A percentile compares a stretch with the other conserved stretches of the same genome.
Conservation (phyloP, 2,888 invertebrate species). For the Clistopyga incitator region DNA sequence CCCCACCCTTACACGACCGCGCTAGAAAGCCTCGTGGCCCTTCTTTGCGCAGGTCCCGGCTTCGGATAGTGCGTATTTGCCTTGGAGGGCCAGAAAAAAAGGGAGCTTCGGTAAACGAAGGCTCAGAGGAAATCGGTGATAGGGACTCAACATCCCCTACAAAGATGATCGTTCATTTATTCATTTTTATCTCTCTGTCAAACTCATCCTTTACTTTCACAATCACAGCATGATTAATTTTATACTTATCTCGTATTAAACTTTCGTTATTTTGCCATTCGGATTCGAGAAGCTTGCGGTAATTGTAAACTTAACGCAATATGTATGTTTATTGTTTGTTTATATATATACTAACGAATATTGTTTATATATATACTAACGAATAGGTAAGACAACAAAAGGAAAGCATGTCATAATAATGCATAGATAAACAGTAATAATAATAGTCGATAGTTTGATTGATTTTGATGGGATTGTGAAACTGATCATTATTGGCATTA, state of each 20-base stretch:
- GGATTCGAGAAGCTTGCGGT: too few relatives aligned
- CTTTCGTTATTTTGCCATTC: too few relatives aligned
- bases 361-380: too few relatives aligned
- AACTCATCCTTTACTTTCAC: neutral
- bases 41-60: slow-evolving; percentile 55
- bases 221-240: neutral
- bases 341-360: too few relatives aligned
- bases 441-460: too few relatives aligned
- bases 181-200: neutral
- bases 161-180: slow-evolving; percentile 35
- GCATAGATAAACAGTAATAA: too few relatives aligned
- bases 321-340: too few relatives aligned
- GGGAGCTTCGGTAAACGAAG: slow-evolving; percentile 16
- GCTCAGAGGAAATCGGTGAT: slow-evolving; percentile 56
- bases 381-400: too few relatives aligned
- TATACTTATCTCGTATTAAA: neutral
- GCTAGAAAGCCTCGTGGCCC: slow-evolving; percentile 26
- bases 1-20: slow-evolving; percentile 27
- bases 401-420: too few relatives aligned
- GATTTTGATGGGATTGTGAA: neutral
- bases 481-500: neutral
- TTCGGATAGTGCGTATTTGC: slow-evolving; percentile 33
- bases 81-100: slow-evolving; percentile 30
- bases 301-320: too few relatives aligned
- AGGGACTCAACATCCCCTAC: neutral